phyloP scores from a whole-genome alignment of 2,113 vertebrate genomes.

The Brachyhypopomus occidentalis region DNA sequence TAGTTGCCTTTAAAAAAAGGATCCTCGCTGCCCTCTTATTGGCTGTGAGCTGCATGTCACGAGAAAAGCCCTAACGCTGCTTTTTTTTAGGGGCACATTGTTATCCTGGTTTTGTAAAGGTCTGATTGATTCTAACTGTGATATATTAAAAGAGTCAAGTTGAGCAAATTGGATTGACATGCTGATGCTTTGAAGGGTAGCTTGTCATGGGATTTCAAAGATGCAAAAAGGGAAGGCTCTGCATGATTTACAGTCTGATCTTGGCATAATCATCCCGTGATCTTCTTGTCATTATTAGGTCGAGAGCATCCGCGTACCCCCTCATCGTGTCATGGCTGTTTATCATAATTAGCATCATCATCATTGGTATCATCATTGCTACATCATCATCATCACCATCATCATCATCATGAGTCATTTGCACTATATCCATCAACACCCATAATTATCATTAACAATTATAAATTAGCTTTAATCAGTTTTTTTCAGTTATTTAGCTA shows the following conservation, averaged over 20 bases:
- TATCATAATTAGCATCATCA: conserved; percentile 1
- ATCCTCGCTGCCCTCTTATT: neutral
- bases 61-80: neutral
- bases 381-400: conserved; percentile 48
- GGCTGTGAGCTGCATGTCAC: neutral
- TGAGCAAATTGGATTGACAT: neutral
- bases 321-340: conserved; percentile 61
- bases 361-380: neutral
- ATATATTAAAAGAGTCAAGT: neutral
- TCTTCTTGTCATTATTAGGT: conserved; percentile 58
- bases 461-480: conserved; percentile 4
- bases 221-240: neutral
- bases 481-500: conserved; percentile 1
- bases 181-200: neutral
- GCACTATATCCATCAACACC: conserved; percentile 37
- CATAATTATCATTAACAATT: conserved; percentile 26
- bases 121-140: conserved; percentile 4
- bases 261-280: conserved; percentile 3
- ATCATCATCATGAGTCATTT: conserved; percentile 57
- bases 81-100: neutral
- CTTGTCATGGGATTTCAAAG: neutral
- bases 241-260: conserved; percentile 1
- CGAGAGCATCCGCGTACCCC: conserved; percentile 25
- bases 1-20: conserved; percentile 21
- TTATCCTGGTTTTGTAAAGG: neutral